A percentile compares a stretch with the other conserved stretches of the same genome.
phyloP scores from a whole-genome alignment of 2,888 invertebrate genomes.

The Nyleta sp. region DNA sequence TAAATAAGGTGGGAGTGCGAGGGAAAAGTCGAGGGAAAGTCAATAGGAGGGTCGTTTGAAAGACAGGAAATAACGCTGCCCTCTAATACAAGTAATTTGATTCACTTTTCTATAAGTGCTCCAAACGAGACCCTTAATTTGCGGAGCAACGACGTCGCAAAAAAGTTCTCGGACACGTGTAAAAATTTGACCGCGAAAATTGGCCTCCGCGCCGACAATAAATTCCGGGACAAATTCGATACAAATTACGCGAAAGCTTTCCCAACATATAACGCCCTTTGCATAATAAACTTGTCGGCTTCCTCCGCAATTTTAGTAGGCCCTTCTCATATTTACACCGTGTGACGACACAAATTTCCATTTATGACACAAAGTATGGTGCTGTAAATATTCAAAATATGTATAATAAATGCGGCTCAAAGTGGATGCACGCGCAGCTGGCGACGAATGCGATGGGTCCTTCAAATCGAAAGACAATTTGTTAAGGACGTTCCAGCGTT shows the following conservation, averaged over 20 bases:
- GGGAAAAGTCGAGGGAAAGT: constrained; percentile 45
- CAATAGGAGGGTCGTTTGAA: constrained; percentile 42
- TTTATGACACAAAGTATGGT: constrained; percentile 40
- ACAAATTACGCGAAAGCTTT: constrained; percentile 47
- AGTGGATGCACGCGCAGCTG: too few relatives aligned
- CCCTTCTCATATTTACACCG: constrained; percentile 38
- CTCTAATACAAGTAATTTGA: constrained; percentile 55
- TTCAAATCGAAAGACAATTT: too few relatives aligned
- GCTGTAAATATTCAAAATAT: constrained; percentile 46
- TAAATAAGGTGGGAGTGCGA: constrained; percentile 32
- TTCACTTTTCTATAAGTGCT: constrained; percentile 54
- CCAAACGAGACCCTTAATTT: constrained; percentile 46
- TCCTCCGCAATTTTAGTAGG: constrained; percentile 37
- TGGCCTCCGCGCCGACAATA: constrained; percentile 7
- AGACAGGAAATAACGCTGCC: constrained; percentile 50
- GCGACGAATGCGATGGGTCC: too few relatives aligned
- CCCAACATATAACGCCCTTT: too few relatives aligned
- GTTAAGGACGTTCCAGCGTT: too few relatives aligned
- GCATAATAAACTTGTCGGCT: constrained; percentile 47
- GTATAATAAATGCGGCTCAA: too few relatives aligned
- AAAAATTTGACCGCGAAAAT: too few relatives aligned
- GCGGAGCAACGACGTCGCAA: not conserved
- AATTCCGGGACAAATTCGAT: constrained; percentile 15
- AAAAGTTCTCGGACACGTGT: constrained; percentile 30
- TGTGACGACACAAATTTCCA: constrained; percentile 40